Evolutionary conservation across 1,140 invertebrate species (phyloP).

Genomic region (Drosophila kurseongensis): DNA sequence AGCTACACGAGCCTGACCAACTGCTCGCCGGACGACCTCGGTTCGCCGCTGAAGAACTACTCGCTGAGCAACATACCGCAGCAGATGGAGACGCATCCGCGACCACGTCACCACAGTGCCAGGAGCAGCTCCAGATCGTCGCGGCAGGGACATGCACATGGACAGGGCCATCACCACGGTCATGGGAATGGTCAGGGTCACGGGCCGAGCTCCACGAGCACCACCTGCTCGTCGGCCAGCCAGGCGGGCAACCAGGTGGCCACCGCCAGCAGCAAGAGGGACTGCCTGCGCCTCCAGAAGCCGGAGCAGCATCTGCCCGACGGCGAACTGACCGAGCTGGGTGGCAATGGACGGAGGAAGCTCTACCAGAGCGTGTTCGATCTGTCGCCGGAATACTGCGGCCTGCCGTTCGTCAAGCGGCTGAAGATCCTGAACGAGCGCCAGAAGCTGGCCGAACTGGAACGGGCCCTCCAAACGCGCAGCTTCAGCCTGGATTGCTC

Average conservation of each 20-base stretch:
- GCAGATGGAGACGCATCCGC: conserved; percentile 49
- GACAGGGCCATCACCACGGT: conserved; percentile 32
- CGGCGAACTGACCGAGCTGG: conserved; percentile 24
- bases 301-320: conserved; percentile 64
- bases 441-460: conserved; percentile 92
- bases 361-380: conserved; percentile 90
- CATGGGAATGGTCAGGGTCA: conserved; percentile 13
- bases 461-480: conserved; percentile 89
- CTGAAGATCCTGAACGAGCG: conserved; percentile 94
- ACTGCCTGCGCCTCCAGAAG: conserved; percentile 58
- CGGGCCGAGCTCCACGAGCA: conserved; percentile 41
- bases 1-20: conserved; percentile 80
- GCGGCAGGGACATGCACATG: conserved; percentile 35
- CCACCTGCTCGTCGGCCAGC: conserved; percentile 42
- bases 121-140: conserved; percentile 54
- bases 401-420: conserved; percentile 94
- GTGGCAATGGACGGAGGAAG: conserved; percentile 37
- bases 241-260: conserved; percentile 16
- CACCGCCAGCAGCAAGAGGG: conserved; percentile 28
- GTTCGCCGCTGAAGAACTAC: conserved; percentile 71
- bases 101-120: conserved; percentile 51
- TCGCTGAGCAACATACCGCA: conserved; percentile 76
- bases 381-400: conserved; percentile 93
- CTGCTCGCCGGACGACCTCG: conserved; percentile 65
- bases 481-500: conserved; percentile 93